phyloP scores from a whole-genome alignment of 2,888 invertebrate species.

The Apomyelois bistriatella region DNA sequence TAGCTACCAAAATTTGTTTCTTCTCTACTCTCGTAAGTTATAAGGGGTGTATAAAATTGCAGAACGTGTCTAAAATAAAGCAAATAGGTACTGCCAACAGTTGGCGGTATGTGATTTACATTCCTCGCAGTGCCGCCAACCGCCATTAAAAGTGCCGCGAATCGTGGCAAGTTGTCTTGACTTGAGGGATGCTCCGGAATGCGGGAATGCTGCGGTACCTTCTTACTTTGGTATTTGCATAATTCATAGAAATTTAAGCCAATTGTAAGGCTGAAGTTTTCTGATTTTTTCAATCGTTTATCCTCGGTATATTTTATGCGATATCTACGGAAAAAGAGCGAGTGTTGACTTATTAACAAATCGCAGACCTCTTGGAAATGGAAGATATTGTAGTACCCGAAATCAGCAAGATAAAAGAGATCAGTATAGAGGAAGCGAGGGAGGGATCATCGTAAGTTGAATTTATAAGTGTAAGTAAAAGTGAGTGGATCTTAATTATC shows the following conservation, averaged over 20 bases:
- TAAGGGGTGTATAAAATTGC: conserved; percentile 11
- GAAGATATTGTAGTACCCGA: no score
- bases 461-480: no score
- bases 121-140: conserved; percentile 38
- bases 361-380: no score
- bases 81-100: conserved; percentile 10
- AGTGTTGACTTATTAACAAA: no score
- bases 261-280: background rate
- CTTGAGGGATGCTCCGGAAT: conserved; percentile 22
- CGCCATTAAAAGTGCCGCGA: conserved; percentile 60
- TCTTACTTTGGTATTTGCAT: conserved; percentile 16
- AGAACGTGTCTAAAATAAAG: conserved; percentile 6
- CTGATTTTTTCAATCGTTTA: background rate
- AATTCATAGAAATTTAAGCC: conserved; percentile 16
- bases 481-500: no score
- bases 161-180: conserved; percentile 24
- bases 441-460: no score
- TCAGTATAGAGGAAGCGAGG: no score
- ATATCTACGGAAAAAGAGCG: no score
- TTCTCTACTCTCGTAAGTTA: conserved; percentile 1
- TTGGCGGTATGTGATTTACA: conserved; percentile 48
- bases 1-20: background rate
- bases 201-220: conserved; percentile 12
- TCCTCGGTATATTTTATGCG: background rate
- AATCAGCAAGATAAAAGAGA: no score